phyloP scores from a whole-genome alignment of 2,888 invertebrate species.

The Phyllotreta striolata region DNA sequence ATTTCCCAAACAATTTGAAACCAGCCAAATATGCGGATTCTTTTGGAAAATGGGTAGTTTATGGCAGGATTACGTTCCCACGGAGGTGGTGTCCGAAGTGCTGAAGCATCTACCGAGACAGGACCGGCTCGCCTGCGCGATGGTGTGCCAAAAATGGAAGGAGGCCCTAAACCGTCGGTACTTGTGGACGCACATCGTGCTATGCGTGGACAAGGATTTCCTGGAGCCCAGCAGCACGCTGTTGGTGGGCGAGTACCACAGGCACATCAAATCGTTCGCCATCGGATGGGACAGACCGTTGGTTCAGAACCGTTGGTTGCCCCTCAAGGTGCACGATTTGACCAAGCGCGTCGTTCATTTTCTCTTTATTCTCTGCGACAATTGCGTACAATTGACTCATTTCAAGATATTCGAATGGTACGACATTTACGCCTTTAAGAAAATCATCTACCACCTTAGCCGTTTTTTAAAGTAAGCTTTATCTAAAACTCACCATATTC shows the following conservation, averaged over 20 bases:
- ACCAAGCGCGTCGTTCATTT: constrained; percentile 57
- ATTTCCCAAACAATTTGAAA: constrained; percentile 7
- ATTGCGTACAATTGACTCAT: constrained; percentile 57
- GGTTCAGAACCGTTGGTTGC: constrained; percentile 56
- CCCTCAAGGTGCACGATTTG: constrained; percentile 58
- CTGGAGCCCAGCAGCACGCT: constrained; percentile 54
- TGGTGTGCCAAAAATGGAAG: constrained; percentile 54
- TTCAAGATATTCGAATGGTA: constrained; percentile 63
- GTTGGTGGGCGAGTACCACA: constrained; percentile 57
- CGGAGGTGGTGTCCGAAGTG: constrained; percentile 52
- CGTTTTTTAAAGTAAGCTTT: constrained; percentile 53
- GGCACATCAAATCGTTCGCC: constrained; percentile 61
- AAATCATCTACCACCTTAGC: constrained; percentile 55
- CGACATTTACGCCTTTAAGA: constrained; percentile 59
- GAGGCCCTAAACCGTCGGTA: constrained; percentile 48
- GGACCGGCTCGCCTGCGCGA: constrained; percentile 53
- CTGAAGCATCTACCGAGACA: constrained; percentile 51
- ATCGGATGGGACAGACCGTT: constrained; percentile 63
- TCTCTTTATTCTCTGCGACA: constrained; percentile 52
- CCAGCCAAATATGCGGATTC: constrained; percentile 19
- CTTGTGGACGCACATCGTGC: constrained; percentile 54
- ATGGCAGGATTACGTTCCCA: constrained; percentile 50
- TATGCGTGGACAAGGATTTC: constrained; percentile 55
- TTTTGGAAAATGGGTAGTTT: constrained; percentile 42
- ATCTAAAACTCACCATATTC: not conserved